Evolutionary conservation across 2,797 vertebrate genomes (phyloP).

Genomic region (Anniella stebbinsi): DNA sequence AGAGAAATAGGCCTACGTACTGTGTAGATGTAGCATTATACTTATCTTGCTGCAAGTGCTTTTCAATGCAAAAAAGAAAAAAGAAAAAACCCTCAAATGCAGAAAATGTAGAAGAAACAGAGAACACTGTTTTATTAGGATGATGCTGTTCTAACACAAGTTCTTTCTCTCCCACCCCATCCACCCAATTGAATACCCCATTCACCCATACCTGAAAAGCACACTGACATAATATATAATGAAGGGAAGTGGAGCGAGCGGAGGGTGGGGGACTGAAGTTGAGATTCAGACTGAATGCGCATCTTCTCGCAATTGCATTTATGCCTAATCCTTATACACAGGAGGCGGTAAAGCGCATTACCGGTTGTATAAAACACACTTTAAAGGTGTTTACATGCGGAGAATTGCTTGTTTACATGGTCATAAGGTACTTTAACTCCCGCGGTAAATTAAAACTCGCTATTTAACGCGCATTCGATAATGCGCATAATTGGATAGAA

Average conservation of each 20-base stretch:
- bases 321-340: too few species aligned
- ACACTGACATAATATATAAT: background rate
- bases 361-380: too few species aligned
- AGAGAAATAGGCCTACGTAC: accelerated
- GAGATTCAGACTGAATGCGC: background rate
- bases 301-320: too few species aligned
- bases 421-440: too few species aligned
- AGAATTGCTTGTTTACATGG: too few species aligned
- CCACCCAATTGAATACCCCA: background rate
- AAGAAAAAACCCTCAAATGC: background rate
- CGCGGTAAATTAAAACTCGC: too few species aligned
- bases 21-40: background rate
- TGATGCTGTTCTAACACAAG: background rate
- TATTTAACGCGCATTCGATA: too few species aligned
- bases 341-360: too few species aligned
- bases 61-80: background rate
- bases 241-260: background rate
- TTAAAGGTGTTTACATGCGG: too few species aligned
- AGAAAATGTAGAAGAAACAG: background rate
- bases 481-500: too few species aligned
- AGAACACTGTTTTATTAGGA: background rate
- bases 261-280: background rate
- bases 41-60: accelerated
- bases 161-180: background rate
- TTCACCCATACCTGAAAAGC: background rate